A percentile compares a stretch with the other conserved stretches of the same genome.
phyloP scores from a whole-genome alignment of 2,113 vertebrate genomes.

The Jacana jacana region DNA sequence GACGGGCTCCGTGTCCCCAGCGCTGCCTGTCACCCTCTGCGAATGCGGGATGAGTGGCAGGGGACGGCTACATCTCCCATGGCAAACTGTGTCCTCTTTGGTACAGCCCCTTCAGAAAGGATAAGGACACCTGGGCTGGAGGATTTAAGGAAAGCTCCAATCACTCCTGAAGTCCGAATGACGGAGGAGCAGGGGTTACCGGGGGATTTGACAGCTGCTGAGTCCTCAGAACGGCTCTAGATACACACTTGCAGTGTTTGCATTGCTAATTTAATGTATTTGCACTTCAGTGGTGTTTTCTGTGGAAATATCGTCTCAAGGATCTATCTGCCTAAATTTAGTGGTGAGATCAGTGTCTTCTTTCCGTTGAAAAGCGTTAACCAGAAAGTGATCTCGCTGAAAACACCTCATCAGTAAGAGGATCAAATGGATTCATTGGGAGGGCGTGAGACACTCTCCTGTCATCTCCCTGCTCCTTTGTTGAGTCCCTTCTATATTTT shows the following conservation, averaged over 20 bases:
- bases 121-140: background rate
- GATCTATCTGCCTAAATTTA: background rate
- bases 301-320: background rate
- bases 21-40: background rate
- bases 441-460: background rate
- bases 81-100: rapidly evolving
- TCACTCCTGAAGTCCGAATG: background rate
- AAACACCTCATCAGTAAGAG: background rate
- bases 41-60: background rate
- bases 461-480: background rate
- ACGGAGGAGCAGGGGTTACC: background rate
- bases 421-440: constrained; percentile 12
- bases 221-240: background rate
- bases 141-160: background rate
- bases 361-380: background rate
- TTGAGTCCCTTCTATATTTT: background rate
- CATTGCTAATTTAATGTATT: constrained; percentile 8
- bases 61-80: background rate
- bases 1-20: background rate
- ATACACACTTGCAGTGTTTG: background rate
- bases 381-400: background rate
- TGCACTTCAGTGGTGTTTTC: background rate
- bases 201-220: background rate
- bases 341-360: background rate
- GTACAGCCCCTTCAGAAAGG: background rate